Conservation (phyloP, 1,140 invertebrate species). For the Tetragnatha versicolor region DNA sequence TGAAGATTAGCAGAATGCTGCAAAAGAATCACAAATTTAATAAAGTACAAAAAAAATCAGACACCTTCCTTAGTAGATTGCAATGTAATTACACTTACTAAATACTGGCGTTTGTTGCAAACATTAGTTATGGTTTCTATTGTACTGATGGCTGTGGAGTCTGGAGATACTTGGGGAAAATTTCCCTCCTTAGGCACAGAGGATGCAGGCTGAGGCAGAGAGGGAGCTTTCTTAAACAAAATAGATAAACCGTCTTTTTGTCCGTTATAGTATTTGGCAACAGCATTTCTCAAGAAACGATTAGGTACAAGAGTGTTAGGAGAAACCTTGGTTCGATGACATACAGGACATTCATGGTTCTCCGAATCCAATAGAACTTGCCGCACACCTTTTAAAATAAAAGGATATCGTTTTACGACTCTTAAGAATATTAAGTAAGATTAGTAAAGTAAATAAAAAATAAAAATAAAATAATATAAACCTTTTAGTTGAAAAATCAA, state of each 20-base stretch:
- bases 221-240: slow-evolving; percentile 17
- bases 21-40: background rate
- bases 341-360: slow-evolving; percentile 92
- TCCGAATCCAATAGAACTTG: slow-evolving; percentile 88
- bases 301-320: slow-evolving; percentile 93
- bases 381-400: slow-evolving; percentile 76
- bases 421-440: too few relatives aligned
- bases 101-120: background rate
- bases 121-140: slow-evolving; percentile 44
- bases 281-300: slow-evolving; percentile 84
- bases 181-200: background rate
- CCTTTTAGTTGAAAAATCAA: too few relatives aligned
- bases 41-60: too few relatives aligned
- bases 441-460: too few relatives aligned
- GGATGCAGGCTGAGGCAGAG: slow-evolving; percentile 26
- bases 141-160: slow-evolving; percentile 35
- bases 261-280: slow-evolving; percentile 87
- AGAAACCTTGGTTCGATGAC: slow-evolving; percentile 88
- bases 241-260: slow-evolving; percentile 78
- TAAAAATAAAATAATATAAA: too few relatives aligned
- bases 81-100: background rate
- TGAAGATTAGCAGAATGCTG: background rate
- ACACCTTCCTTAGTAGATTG: too few relatives aligned
- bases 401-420: too few relatives aligned
- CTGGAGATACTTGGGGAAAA: slow-evolving; percentile 37